These are phyloP conservation scores for Xenotilapia longispinis DNA, from an alignment of 2,113 vertebrate species.

Conservation along the genomic window DNA sequence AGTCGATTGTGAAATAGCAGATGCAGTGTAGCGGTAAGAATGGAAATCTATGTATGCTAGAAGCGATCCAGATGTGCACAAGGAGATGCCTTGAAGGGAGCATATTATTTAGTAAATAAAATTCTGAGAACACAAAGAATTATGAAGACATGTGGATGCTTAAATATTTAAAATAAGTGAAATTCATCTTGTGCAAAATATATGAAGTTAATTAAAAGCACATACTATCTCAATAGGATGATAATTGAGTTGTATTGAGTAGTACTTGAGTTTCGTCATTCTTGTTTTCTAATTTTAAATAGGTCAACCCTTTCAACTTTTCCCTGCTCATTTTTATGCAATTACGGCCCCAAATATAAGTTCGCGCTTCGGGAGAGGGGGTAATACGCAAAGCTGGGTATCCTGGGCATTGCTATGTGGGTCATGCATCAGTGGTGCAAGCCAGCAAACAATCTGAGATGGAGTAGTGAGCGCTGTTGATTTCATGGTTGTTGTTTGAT, in stretches of 20 bases:
- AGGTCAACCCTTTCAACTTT: slow-evolving; percentile 30
- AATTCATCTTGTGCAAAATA: not conserved
- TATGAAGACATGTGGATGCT: not conserved
- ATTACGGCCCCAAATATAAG: slow-evolving; percentile 34
- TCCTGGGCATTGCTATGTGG: slow-evolving; percentile 69
- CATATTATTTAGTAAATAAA: not conserved
- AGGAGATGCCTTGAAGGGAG: not conserved
- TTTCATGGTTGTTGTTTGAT: slow-evolving; percentile 23
- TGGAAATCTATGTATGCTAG: not conserved
- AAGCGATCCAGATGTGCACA: not conserved
- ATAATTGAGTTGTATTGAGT: not conserved
- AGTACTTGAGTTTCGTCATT: not conserved
- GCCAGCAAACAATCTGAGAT: slow-evolving; percentile 39
- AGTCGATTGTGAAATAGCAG: not conserved
- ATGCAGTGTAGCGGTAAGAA: not conserved
- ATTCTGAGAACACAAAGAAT: not conserved
- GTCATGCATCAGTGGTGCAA: slow-evolving; percentile 53
- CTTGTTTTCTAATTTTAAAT: slow-evolving; percentile 30
- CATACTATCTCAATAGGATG: not conserved
- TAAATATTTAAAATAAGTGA: not conserved
- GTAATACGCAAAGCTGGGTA: not conserved
- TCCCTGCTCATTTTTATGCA: slow-evolving; percentile 20
- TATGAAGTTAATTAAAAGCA: not conserved
- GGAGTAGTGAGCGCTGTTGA: slow-evolving; percentile 3
- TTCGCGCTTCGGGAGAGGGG: not conserved